Percentiles rank a stretch among this genome's conserved stretches.
phyloP scores from a whole-genome alignment of 2,888 invertebrate genomes.

The Nebria salina region DNA sequence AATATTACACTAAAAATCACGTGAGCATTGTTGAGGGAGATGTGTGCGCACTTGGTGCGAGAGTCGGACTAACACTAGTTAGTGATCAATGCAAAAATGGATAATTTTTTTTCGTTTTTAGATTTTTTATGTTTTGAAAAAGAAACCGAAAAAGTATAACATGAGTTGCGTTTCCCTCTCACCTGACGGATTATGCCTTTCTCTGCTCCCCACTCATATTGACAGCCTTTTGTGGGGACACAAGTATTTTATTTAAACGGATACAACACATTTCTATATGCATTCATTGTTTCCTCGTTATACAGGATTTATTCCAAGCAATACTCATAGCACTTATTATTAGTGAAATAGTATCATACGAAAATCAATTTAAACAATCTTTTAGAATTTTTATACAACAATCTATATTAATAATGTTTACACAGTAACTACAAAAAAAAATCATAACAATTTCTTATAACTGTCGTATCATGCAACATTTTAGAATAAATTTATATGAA shows the following conservation, averaged over 20 bases:
- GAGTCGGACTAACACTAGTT: conserved; percentile 28
- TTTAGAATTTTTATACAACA: too few species aligned
- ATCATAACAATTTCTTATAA: too few species aligned
- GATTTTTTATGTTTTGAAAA: conserved; percentile 27
- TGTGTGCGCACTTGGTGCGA: conserved; percentile 34
- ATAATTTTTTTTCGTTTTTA: conserved; percentile 21
- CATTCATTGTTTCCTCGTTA: neutral
- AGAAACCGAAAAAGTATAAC: conserved; percentile 49
- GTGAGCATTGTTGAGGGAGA: conserved; percentile 27
- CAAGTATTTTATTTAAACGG: conserved; percentile 9
- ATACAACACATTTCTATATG: neutral
- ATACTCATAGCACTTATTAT: too few species aligned
- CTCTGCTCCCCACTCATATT: conserved; percentile 35
- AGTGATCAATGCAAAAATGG: conserved; percentile 36
- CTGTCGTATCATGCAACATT: too few species aligned
- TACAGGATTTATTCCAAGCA: neutral
- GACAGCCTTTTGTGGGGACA: conserved; percentile 29
- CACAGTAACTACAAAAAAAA: too few species aligned
- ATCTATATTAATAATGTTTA: too few species aligned
- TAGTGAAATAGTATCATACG: too few species aligned
- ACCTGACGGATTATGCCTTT: conserved; percentile 47
- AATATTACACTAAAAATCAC: conserved; percentile 18
- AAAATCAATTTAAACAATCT: too few species aligned
- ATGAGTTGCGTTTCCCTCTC: conserved; percentile 49
- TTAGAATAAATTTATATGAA: too few species aligned